Conservation (phyloP, 2,888 invertebrate species). For the Drosophila putrida region DNA sequence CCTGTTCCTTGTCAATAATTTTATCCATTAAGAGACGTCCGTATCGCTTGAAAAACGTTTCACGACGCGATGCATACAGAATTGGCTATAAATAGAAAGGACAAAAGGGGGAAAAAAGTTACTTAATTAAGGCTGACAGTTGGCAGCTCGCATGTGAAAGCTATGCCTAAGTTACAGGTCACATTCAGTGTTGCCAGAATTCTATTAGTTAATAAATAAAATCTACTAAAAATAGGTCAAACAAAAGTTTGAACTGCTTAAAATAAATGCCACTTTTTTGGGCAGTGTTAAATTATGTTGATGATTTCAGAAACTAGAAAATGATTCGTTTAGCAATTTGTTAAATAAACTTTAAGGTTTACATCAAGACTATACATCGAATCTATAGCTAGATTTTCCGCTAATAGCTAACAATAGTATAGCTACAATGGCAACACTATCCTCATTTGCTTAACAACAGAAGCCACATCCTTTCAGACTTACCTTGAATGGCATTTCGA, state of each 20-base stretch:
- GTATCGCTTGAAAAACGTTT: conserved; percentile 84
- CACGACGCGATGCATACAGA: conserved; percentile 76
- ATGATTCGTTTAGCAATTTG: no score
- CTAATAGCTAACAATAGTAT: no score
- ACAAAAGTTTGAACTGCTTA: no score
- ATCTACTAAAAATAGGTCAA: no score
- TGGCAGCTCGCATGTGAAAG: conserved; percentile 4
- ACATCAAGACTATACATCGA: no score
- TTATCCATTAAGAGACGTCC: conserved; percentile 82
- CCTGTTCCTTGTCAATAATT: conserved; percentile 83
- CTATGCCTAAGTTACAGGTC: neutral
- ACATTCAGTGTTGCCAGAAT: neutral
- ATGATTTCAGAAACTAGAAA: no score
- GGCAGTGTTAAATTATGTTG: no score
- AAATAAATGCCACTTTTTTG: no score
- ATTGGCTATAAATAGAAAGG: conserved; percentile 75
- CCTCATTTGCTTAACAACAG: neutral
- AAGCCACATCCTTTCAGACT: conserved; percentile 29
- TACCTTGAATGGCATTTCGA: conserved; percentile 86
- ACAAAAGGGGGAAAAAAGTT: neutral
- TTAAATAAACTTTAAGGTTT: no score
- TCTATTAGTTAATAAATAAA: no score
- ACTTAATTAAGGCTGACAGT: conserved; percentile 8
- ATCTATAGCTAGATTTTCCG: no score
- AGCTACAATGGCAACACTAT: no score